Base-by-base conservation (phyloP, 2,888 invertebrate genomes). In the Platycheirus albimanus region DNA sequence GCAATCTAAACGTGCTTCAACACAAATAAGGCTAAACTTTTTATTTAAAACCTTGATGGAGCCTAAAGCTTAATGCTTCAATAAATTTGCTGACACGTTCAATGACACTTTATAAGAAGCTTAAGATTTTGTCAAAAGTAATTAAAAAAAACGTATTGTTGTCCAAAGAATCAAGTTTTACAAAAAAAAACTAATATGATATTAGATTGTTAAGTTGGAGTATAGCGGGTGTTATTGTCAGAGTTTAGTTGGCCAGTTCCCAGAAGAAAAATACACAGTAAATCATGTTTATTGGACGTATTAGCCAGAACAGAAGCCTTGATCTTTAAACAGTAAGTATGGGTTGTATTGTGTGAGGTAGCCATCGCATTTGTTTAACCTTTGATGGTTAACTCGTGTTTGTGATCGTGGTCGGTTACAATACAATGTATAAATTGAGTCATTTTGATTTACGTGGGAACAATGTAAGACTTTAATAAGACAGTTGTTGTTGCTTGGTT, bases 281-380 rank as follows among this genome's bases (percentile, higher is more conserved):
- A 74, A 80, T 80, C 79, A 74, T 80, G 67, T 56, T 74, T 63
- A 28, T 11, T 49, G 49, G 69, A 80, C 69, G 20, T 80, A 67
- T 33, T 63, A 41, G 43, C 36, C 61, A 13, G 33, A 20, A 47
- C 15, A n/a, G 1, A 43, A 28, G 7, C 74, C 79, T 80, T 80
- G 79, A 64, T 80, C 67, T 74, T 63, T 69, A 43, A n/a, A 45
- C 20, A 19, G 36, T 54, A 36, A 36, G 6, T 11, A 11, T 20
- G 19, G 19, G 19, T 20, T 7, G n/a, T n/a, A n/a, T n/a, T 20
- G n/a, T 54, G 45, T 33, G n/a, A 33, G 56, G 74, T 69, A 72
- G 74, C 79, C 8, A 63, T 79, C 41, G n/a, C n/a, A 20, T 36
- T 10, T 24, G 15, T 41, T 58, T 58, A 41, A 58, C 58, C 58